These are phyloP conservation scores for Augochlorella aurata DNA, from an alignment of 2,888 invertebrate genomes.

Conservation along the genomic window DNA sequence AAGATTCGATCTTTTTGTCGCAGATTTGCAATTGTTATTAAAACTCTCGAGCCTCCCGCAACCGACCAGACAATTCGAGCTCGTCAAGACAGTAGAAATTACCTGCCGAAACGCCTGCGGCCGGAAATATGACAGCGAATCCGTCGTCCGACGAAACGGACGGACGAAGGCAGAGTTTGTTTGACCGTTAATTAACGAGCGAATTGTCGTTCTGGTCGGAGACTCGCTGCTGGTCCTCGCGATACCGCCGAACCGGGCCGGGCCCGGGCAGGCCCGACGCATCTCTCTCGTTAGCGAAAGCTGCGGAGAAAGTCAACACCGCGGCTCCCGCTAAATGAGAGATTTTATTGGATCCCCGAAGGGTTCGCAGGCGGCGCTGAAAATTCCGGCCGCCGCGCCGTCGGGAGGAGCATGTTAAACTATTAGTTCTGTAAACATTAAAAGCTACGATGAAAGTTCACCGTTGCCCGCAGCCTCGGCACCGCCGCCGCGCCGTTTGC, in stretches of 20 bases:
- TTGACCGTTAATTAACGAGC: slow-evolving; percentile 49
- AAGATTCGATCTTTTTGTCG: too few species aligned
- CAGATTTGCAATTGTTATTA: too few species aligned
- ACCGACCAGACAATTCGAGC: too few species aligned
- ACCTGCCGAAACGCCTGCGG: background rate
- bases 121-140: slow-evolving; percentile 60
- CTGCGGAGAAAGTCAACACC: slow-evolving; percentile 43
- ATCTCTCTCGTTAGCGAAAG: slow-evolving; percentile 10
- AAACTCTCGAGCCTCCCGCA: too few species aligned
- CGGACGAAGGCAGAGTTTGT: slow-evolving; percentile 18
- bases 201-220: background rate
- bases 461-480: background rate
- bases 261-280: background rate
- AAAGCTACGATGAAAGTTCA: slow-evolving; percentile 37
- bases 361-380: slow-evolving; percentile 26
- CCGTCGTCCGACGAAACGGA: slow-evolving; percentile 44
- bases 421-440: slow-evolving; percentile 54
- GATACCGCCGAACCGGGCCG: background rate
- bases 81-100: too few species aligned
- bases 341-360: slow-evolving; percentile 43
- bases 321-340: slow-evolving; percentile 41
- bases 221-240: background rate
- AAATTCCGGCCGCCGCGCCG: slow-evolving; percentile 22
- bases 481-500: background rate
- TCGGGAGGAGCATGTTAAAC: slow-evolving; percentile 47